These are phyloP conservation scores for Rhyacophila evoluta DNA, from an alignment of 2,888 invertebrate species.

Conservation along the genomic window DNA sequence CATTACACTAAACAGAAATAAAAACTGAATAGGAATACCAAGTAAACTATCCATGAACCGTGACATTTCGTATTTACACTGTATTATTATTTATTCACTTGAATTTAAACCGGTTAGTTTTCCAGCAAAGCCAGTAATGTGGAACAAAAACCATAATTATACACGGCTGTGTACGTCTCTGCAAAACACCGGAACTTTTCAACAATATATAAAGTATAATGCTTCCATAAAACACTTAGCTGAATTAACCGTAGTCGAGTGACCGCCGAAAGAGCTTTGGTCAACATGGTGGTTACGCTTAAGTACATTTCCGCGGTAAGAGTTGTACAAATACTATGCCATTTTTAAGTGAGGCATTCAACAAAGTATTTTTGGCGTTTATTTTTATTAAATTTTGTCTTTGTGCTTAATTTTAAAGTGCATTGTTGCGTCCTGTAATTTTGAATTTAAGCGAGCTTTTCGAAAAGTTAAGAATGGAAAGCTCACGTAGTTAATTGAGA, in stretches of 20 bases:
- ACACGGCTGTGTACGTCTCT: not conserved
- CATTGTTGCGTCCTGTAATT: not conserved
- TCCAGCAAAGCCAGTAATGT: not conserved
- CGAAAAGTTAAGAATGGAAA: not conserved
- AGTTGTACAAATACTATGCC: not conserved
- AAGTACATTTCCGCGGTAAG: constrained; percentile 10
- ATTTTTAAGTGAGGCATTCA: not conserved
- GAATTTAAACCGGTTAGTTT: not conserved
- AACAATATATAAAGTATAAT: not conserved
- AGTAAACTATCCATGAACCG: not conserved
- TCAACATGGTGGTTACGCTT: not conserved
- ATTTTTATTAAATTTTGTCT: not conserved
- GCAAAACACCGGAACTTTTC: constrained; percentile 6
- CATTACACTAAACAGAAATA: no score
- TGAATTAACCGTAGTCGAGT: constrained; percentile 30
- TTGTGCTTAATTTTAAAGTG: not conserved
- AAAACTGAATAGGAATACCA: no score
- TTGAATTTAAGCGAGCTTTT: not conserved
- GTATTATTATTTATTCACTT: constrained; percentile 12
- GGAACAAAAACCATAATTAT: constrained; percentile 3
- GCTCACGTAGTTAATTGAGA: not conserved
- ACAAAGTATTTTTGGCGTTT: not conserved
- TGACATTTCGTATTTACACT: not conserved
- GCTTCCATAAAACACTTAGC: constrained; percentile 32
- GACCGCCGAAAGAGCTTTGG: constrained; percentile 14